Conservation (phyloP, 2,888 invertebrate genomes). For the Rotaria sp. region DNA sequence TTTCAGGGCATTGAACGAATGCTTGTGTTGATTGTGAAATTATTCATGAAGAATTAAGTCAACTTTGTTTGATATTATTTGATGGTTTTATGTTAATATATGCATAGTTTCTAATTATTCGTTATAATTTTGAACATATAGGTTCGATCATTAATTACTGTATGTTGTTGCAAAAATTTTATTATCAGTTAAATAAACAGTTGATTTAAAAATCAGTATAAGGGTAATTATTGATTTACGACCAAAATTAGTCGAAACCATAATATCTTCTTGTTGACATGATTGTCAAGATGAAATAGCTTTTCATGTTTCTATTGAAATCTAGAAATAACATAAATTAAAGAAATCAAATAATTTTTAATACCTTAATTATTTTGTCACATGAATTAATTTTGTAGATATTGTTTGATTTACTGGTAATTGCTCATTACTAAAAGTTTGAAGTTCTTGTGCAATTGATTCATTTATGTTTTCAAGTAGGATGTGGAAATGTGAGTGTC, state of each 20-base stretch:
- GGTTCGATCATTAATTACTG: no score
- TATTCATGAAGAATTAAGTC: constrained; percentile 73
- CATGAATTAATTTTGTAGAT: constrained; percentile 84
- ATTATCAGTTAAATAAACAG: constrained; percentile 65
- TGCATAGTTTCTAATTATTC: constrained; percentile 75
- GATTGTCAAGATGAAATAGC: constrained; percentile 87
- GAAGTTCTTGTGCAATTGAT: constrained; percentile 72
- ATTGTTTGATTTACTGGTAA: constrained; percentile 56
- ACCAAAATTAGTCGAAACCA: constrained; percentile 87
- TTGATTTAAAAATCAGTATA: constrained; percentile 68
- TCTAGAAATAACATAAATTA: constrained; percentile 48
- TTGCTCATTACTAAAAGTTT: background rate
- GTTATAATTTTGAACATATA: constrained; percentile 77
- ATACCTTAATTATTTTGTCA: constrained; percentile 67
- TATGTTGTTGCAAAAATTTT: no score
- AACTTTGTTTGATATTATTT: constrained; percentile 55
- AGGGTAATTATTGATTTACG: constrained; percentile 89
- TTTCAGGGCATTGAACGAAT: constrained; percentile 78
- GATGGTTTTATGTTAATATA: constrained; percentile 48
- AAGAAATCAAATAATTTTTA: no score
- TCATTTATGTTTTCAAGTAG: constrained; percentile 92
- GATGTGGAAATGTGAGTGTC: no score
- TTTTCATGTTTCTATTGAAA: constrained; percentile 84
- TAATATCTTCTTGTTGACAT: constrained; percentile 83
- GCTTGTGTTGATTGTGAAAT: constrained; percentile 88